Evolutionary conservation across 2,113 vertebrate species (phyloP), one percentile per base, ranked within the genome.

Genomic region (Etia nguti): DNA sequence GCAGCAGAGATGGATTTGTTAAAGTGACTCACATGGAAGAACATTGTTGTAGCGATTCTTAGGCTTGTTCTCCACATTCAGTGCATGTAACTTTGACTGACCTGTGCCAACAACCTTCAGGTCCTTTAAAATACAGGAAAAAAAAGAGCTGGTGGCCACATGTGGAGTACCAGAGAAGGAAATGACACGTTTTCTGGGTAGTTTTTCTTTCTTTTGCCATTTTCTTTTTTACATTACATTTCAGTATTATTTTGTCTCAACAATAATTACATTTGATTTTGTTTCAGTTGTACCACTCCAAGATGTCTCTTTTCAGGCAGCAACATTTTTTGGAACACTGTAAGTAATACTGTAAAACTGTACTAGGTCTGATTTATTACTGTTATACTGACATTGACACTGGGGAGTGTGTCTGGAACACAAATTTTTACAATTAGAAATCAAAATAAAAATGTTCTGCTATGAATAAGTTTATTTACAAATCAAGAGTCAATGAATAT

Each of bases 11-110:
- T 15, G 43, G 22, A 79, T 68, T 85, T 56, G 31, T 79, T 9
- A 8, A 80, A 36, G 75, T 31, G 84, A 97, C 99, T 98, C 93
- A 99, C 99, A 99, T 60, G 99, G 98, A 65, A 99, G 95, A 43
- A 99, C 98, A 0, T 99, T 99, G 93, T 97, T 98, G 92, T 99
- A 99, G 93, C 99, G 97, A 86, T 99, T 99, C 96, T 99, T 99
- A 2, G 94, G 94, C 90, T 97, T 98, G 86, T 99, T 99, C 38
- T 98, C 98, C n/a, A 94, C 4, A 68, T 93, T 85, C 81, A 97
- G 94, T 10, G 98, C 98, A n/a, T 93, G 94, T 52, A 91, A 94
- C 94, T 97, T 99, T 1, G 97, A 86, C 88, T 98, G 98, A 88
- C 75, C 95, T 20, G 96, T 96, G 68, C 99, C 99, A 86, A 97